Evolutionary conservation across 2,888 invertebrate genomes (phyloP), one percentile per base, ranked within the genome.

Genomic region (Chymomyza fuscimana): DNA sequence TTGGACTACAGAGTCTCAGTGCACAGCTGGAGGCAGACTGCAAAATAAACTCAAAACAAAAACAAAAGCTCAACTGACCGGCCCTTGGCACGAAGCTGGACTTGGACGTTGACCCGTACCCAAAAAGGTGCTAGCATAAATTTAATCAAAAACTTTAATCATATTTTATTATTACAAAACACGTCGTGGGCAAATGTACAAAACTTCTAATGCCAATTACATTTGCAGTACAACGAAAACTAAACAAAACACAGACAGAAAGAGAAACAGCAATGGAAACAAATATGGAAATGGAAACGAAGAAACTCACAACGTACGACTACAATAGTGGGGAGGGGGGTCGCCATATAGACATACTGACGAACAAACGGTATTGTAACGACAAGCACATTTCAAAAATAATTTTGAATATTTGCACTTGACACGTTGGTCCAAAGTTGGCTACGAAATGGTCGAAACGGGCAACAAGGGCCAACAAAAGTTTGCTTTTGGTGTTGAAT

Each of bases 101-200:
- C 19, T 19, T 46, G 40, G 40, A 46, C 40, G 12, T 46, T 46
- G 40, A 46, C 40, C 40, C 40, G 12, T 46, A 12, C 40, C 40
- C 12, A 1, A 46, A 46, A 46, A 10, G 2, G 85, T 78, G 76
- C 81, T 77, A 80, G 85, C 85, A 86, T 86, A 86, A 86, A 86
- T 86, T 86, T 86, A 86, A 87, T 87, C 86, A 86, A 87, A 87
- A 86, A 86, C 86, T 86, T 86, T 86, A 86, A 86, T 87, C 86
- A 86, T 86, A 87, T 87, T 86, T 86, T 86, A 84, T 87, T 87
- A 87, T 86, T 87, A 85, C 87, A 85, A 82, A 85, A 85, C 87
- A 85, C 85, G 87, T 82, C 85, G 81, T 80, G 80, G 82, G 32
- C 81, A 76, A 80, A 79, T 70, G 74, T 68, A 76, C 69, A 76